Evolutionary conservation across 2,113 vertebrate genomes (phyloP).

Genomic region (Aegithalos caudatus): DNA sequence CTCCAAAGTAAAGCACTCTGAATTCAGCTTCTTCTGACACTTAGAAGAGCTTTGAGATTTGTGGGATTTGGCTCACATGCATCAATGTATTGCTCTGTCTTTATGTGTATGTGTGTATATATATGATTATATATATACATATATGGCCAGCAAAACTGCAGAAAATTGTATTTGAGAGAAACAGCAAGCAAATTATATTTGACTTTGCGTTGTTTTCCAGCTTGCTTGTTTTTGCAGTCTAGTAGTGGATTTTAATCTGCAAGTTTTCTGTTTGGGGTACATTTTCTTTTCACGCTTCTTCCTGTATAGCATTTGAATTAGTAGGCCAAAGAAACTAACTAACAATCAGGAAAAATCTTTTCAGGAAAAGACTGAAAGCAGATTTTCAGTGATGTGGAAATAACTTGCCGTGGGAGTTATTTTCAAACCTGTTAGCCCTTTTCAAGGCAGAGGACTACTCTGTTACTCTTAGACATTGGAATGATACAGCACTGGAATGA

Average conservation of each 20-base stretch:
- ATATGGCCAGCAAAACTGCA: not conserved
- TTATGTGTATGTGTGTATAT: accelerated
- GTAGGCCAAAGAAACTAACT: not conserved
- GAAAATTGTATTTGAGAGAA: not conserved
- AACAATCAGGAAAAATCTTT: not conserved
- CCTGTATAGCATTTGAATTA: not conserved
- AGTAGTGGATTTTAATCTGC: not conserved
- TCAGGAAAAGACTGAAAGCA: not conserved
- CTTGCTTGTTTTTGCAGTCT: not conserved
- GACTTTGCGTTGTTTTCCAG: not conserved
- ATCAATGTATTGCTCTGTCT: not conserved
- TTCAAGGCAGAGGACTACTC: not conserved
- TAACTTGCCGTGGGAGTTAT: not conserved
- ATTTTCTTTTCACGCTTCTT: not conserved
- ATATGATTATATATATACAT: not conserved
- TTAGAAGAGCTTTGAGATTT: not conserved
- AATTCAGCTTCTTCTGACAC: not conserved
- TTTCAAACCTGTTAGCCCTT: not conserved
- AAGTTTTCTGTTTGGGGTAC: not conserved
- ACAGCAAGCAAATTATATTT: not conserved
- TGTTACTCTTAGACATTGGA: not conserved
- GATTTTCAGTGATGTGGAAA: not conserved
- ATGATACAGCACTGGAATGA: not conserved
- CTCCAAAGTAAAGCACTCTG: not conserved
- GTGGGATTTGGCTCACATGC: not conserved